Evolutionary conservation across 1,140 invertebrate species (phyloP).

Genomic region (Pseudomyrmex sp.): DNA sequence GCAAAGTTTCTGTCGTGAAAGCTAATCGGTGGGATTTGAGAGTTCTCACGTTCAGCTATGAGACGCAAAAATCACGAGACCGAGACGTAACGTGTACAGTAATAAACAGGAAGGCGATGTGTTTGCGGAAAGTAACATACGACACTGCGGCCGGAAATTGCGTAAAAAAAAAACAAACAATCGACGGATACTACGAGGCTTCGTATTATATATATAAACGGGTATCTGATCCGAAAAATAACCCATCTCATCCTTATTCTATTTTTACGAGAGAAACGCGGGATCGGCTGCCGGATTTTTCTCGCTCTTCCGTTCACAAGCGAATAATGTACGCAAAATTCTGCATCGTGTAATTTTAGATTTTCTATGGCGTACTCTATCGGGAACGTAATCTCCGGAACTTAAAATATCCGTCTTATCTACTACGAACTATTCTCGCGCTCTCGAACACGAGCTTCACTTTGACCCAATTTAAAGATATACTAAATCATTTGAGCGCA

Average conservation of each 20-base stretch:
- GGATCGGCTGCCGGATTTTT: background rate
- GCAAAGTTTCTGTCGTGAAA: background rate
- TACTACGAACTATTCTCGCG: background rate
- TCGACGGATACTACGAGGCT: constrained; percentile 8
- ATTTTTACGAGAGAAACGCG: constrained; percentile 17
- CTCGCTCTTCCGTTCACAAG: background rate
- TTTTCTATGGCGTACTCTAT: background rate
- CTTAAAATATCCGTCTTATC: background rate
- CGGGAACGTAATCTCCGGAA: background rate
- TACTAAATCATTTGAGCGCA: background rate
- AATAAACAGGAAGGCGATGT: constrained; percentile 34
- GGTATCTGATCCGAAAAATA: constrained; percentile 34
- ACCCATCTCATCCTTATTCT: constrained; percentile 40
- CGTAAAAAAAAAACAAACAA: constrained; percentile 21
- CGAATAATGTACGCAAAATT: background rate
- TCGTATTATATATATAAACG: constrained; percentile 14
- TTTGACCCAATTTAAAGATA: constrained; percentile 6
- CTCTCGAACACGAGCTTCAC: background rate
- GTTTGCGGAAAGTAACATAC: constrained; percentile 23
- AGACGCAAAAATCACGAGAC: background rate
- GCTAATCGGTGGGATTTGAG: constrained; percentile 41
- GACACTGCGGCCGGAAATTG: constrained; percentile 35
- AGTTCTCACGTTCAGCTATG: constrained; percentile 29
- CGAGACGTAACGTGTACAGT: background rate
- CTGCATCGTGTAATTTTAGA: background rate